These are phyloP conservation scores for Theodoxus fluviatilis DNA, from an alignment of 2,888 invertebrate species.

Conservation along the genomic window DNA sequence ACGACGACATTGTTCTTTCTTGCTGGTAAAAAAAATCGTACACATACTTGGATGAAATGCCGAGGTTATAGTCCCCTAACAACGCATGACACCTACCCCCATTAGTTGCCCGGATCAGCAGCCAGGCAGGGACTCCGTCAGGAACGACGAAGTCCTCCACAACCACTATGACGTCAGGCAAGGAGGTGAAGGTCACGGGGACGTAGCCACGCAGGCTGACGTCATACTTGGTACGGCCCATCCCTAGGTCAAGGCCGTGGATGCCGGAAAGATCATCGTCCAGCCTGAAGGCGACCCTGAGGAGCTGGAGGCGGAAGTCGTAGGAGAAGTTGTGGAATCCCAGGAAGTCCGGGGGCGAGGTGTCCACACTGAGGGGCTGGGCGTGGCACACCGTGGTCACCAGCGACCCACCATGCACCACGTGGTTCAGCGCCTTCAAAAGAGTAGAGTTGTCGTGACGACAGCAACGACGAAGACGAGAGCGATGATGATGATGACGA, in stretches of 20 bases:
- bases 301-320: constrained; percentile 45
- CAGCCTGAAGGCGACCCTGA: constrained; percentile 43
- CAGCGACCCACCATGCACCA: constrained; percentile 44
- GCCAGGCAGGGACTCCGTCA: constrained; percentile 48
- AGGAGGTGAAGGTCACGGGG: too few relatives aligned
- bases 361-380: constrained; percentile 44
- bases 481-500: too few relatives aligned
- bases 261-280: constrained; percentile 40
- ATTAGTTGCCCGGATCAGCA: constrained; percentile 45
- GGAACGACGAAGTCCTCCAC: constrained; percentile 43
- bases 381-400: constrained; percentile 50
- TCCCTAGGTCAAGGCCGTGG: constrained; percentile 43
- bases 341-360: constrained; percentile 41
- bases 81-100: constrained; percentile 44
- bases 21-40: too few relatives aligned
- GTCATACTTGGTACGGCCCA: constrained; percentile 46
- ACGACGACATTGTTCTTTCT: too few relatives aligned
- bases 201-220: constrained; percentile 38
- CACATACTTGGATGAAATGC: too few relatives aligned
- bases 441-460: too few relatives aligned
- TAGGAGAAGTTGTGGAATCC: constrained; percentile 43
- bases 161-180: too few relatives aligned
- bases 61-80: too few relatives aligned
- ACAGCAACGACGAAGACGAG: too few relatives aligned
- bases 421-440: constrained; percentile 39